Percentiles rank a stretch among this genome's conserved stretches.
phyloP scores from a whole-genome alignment of 2,113 vertebrate genomes.

The Clarias macrocephalus region DNA sequence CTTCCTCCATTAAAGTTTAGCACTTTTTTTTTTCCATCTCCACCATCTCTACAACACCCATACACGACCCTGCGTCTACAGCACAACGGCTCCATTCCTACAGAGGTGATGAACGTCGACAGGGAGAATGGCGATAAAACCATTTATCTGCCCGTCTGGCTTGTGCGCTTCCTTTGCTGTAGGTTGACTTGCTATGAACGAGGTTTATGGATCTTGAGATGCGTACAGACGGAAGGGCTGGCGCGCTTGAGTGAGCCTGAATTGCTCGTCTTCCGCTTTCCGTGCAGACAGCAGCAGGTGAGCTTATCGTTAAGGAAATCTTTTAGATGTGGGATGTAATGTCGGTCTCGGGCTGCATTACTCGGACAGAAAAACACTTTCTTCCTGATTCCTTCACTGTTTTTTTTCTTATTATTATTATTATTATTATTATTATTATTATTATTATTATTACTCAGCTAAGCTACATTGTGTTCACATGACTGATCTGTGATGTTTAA shows the following conservation, averaged over 20 bases:
- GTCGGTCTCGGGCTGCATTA: not conserved
- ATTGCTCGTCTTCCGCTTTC: conserved; percentile 9
- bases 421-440: conserved; percentile 5
- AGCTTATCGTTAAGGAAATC: conserved; percentile 9
- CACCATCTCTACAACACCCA: not conserved
- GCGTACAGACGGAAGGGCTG: not conserved
- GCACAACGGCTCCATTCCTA: not conserved
- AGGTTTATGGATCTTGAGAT: not conserved
- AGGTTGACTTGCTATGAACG: conserved; percentile 38
- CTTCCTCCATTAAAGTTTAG: conserved; percentile 38
- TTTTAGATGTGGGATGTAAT: conserved; percentile 23
- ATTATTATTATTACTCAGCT: conserved; percentile 15
- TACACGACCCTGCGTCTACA: not conserved
- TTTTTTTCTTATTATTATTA: not conserved
- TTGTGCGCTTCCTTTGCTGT: conserved; percentile 17
- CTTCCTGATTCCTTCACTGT: not conserved
- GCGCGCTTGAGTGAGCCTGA: conserved; percentile 9
- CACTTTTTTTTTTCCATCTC: conserved; percentile 5
- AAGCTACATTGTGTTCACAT: not conserved
- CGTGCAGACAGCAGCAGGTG: conserved; percentile 29
- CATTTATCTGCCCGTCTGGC: conserved; percentile 14
- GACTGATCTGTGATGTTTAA: not conserved
- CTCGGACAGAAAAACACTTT: not conserved
- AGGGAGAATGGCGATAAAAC: not conserved
- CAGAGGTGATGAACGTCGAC: conserved; percentile 14